These are phyloP conservation scores for Gallinago solitaria DNA, from an alignment of 2,797 vertebrate genomes.

Conservation along the genomic window DNA sequence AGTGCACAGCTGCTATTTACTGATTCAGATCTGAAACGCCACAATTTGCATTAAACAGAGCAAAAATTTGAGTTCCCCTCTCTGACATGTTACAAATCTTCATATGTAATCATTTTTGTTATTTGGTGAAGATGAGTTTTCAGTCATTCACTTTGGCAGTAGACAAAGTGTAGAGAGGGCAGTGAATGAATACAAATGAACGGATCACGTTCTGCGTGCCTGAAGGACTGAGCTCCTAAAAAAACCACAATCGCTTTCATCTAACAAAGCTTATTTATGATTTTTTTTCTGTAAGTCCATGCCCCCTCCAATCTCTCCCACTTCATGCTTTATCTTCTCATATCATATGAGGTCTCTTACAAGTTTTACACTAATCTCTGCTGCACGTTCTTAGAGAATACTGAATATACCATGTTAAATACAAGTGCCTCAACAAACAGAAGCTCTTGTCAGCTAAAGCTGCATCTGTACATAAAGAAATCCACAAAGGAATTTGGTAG, in stretches of 20 bases:
- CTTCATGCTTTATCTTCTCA: neutral
- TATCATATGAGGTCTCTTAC: neutral
- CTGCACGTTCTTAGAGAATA: neutral
- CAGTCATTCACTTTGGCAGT: neutral
- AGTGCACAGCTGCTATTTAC: neutral
- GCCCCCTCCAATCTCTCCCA: neutral
- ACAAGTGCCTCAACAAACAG: neutral
- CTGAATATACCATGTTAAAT: neutral
- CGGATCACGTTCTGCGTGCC: neutral
- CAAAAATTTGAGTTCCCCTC: neutral
- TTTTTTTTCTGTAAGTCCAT: neutral
- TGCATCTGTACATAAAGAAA: neutral
- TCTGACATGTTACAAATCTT: neutral
- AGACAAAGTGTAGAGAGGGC: neutral
- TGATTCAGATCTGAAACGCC: neutral
- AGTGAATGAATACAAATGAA: neutral
- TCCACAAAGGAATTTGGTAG: neutral
- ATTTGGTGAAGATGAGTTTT: slow-evolving; percentile 6
- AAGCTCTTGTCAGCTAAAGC: neutral
- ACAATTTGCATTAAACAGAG: neutral
- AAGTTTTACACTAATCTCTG: neutral
- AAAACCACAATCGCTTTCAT: neutral
- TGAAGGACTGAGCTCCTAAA: neutral
- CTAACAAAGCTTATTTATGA: neutral
- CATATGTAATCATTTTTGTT: neutral